These are phyloP conservation scores for Drosophila serrata DNA, from an alignment of 1,140 invertebrate species.

Conservation along the genomic window DNA sequence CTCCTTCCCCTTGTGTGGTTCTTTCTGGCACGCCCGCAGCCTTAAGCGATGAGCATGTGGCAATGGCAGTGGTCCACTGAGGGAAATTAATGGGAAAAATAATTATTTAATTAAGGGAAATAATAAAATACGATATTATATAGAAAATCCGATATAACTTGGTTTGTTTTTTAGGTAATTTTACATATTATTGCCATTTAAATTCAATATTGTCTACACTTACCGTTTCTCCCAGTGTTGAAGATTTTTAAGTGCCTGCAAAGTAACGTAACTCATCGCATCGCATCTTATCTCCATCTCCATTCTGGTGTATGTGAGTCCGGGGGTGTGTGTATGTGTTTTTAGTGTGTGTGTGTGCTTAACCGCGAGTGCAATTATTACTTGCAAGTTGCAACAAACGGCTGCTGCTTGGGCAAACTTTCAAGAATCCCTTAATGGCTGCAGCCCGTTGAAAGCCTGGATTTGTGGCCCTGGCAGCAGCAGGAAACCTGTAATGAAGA, in stretches of 20 bases:
- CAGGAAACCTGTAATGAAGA: constrained; percentile 43
- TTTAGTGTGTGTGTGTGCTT: constrained; percentile 25
- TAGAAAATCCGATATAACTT: no score
- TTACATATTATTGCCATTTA: background rate
- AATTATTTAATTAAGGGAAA: background rate
- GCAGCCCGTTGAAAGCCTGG: constrained; percentile 24
- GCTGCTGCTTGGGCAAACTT: constrained; percentile 43
- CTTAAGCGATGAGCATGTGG: constrained; percentile 55
- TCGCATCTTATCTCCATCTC: constrained; percentile 20
- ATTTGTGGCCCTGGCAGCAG: constrained; percentile 20
- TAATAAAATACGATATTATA: no score
- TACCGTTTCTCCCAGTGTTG: constrained; percentile 4
- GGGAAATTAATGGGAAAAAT: background rate
- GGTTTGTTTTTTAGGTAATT: no score
- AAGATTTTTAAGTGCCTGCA: constrained; percentile 58
- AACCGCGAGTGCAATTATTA: constrained; percentile 71
- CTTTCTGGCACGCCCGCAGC: constrained; percentile 41
- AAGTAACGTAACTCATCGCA: constrained; percentile 32
- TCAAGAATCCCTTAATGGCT: constrained; percentile 29
- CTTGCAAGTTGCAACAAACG: constrained; percentile 70
- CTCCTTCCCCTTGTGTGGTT: constrained; percentile 37
- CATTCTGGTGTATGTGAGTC: background rate
- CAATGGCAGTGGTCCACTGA: constrained; percentile 41
- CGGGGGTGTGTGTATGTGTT: constrained; percentile 3
- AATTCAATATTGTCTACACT: background rate